Conservation (phyloP, 1,140 invertebrate species). For the Rhynchophorus ferrugineus region DNA sequence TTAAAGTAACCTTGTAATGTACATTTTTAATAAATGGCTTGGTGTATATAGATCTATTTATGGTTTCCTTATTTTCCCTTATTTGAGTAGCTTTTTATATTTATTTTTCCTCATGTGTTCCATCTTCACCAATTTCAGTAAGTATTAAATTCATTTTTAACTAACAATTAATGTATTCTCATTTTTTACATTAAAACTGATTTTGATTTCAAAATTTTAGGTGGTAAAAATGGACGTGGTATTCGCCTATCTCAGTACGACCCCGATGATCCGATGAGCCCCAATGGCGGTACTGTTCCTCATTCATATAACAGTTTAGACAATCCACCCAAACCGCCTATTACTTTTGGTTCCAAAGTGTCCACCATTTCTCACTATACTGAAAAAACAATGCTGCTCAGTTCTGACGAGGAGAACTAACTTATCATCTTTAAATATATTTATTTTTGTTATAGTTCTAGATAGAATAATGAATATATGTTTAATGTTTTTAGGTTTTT, state of each 20-base stretch:
- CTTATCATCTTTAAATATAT: background rate
- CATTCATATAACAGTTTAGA: conserved; percentile 38
- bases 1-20: conserved; percentile 15
- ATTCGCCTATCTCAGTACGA: conserved; percentile 59
- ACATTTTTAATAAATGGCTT: conserved; percentile 30
- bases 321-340: conserved; percentile 44
- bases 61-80: conserved; percentile 11
- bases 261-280: conserved; percentile 53
- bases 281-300: conserved; percentile 34
- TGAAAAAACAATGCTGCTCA: conserved; percentile 92
- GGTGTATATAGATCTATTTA: conserved; percentile 23
- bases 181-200: too few species aligned
- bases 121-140: background rate
- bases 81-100: background rate
- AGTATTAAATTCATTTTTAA: too few species aligned
- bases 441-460: conserved; percentile 3
- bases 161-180: too few species aligned
- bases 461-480: conserved; percentile 1
- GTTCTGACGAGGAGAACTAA: conserved; percentile 90
- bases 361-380: conserved; percentile 77
- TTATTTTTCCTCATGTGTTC: background rate
- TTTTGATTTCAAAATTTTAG: too few species aligned
- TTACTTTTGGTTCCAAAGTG: conserved; percentile 56
- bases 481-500: background rate
- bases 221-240: conserved; percentile 56